Evolutionary conservation across 2,113 vertebrate species (phyloP), one percentile per base, ranked within the genome.

Genomic region (Sardina pilchardus): DNA sequence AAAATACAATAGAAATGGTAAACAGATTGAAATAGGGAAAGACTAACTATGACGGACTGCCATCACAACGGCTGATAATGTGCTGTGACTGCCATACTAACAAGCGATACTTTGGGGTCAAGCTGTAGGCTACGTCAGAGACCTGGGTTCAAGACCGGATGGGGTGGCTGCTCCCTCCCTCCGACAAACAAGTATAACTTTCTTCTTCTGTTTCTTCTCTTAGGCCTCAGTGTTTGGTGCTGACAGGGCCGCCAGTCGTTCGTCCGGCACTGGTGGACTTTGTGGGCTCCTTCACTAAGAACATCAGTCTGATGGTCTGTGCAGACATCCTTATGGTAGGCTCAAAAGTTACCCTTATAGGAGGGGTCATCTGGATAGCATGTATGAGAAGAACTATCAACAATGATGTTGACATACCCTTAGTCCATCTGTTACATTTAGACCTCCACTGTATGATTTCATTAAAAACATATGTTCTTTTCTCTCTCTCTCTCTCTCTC

Each of bases 241-340:
- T 96, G 48, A 96, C 94, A 0, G 95, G 95, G 34, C 92, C 94
- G 0, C 94, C 95, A 10, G 93, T 87, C 82, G 90, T 93, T 48
- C 90, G 93, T 10, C 96, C 94, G 4, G 94, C 94, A 0, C 89
- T 96, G 84, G 95, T 96, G 81, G 95, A 96, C 88, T 96, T 96
- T 89, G 95, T 95, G 1, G 89, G 91, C 0, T 90, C 93, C 83
- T 94, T 96, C 89, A 96, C 95, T 8, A 96, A 96, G 85, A 93
- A 95, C 0, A 88, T 93, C 53, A 96, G 95, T 88, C 93, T 96
- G 48, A 95, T 96, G 95, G 94, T 96, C 88, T 96, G 95, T 82
- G 96, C 95, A 24, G 94, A 95, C 86, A 92, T 96, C 44, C 84
- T 93, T 43, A 92, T 85, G 90, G 95, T 96, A 81, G 89, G 93